Conservation (phyloP, 2,113 vertebrate species). For the Chionodraco myersi region DNA sequence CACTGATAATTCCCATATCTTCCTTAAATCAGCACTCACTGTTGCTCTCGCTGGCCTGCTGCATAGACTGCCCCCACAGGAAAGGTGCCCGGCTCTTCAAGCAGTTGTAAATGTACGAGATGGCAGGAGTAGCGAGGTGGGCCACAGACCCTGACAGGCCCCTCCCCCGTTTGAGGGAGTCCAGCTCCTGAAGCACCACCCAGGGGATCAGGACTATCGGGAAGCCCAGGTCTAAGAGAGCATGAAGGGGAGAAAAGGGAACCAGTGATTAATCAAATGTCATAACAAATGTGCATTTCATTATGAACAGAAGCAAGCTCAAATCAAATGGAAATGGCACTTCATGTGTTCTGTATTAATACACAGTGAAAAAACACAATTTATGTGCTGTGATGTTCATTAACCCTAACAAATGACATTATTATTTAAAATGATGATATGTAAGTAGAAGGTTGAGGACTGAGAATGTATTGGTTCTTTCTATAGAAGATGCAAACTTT, state of each 20-base stretch:
- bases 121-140: slow-evolving; percentile 88
- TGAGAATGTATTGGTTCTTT: background rate
- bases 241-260: background rate
- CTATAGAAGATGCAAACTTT: background rate
- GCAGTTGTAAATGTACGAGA: slow-evolving; percentile 89
- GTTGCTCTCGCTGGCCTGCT: slow-evolving; percentile 88
- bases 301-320: background rate
- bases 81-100: slow-evolving; percentile 86
- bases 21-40: slow-evolving; percentile 80
- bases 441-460: background rate
- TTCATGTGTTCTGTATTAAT: background rate
- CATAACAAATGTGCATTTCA: background rate
- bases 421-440: background rate
- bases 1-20: background rate
- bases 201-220: slow-evolving; percentile 92
- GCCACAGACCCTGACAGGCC: slow-evolving; percentile 83
- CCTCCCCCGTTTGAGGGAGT: slow-evolving; percentile 89
- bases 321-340: background rate
- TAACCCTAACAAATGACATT: background rate
- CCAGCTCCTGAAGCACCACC: slow-evolving; percentile 95
- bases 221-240: slow-evolving; percentile 81
- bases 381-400: background rate
- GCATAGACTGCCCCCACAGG: slow-evolving; percentile 95
- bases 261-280: background rate
- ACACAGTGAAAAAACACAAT: background rate